phyloP scores from a whole-genome alignment of 2,888 invertebrate species.

The Lochmaea crataegi region DNA sequence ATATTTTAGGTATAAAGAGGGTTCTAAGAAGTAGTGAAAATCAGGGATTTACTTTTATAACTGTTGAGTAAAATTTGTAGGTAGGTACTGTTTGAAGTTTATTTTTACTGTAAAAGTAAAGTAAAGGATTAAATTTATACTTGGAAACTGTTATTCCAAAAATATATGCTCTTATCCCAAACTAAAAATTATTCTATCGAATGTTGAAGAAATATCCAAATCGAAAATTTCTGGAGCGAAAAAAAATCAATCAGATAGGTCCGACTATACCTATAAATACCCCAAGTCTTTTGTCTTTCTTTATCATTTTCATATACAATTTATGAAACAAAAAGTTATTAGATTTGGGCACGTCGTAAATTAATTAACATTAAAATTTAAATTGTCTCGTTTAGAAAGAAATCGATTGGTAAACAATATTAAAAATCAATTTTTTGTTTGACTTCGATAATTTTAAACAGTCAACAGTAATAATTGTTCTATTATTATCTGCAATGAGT shows the following conservation, averaged over 20 bases:
- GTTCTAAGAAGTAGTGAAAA: slow-evolving; percentile 21
- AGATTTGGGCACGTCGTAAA: no score
- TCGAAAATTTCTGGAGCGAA: no score
- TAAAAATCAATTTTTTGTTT: slow-evolving; percentile 22
- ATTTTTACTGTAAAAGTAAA: neutral
- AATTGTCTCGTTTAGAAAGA: no score
- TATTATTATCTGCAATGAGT: slow-evolving; percentile 14
- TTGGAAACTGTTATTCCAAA: no score
- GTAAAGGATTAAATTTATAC: neutral
- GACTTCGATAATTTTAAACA: slow-evolving; percentile 31
- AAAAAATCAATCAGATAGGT: no score
- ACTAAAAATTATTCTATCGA: neutral
- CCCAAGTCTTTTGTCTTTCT: no score
- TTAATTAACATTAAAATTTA: no score
- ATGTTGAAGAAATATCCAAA: no score
- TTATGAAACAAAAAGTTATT: no score
- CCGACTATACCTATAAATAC: no score
- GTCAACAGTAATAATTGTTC: slow-evolving; percentile 7
- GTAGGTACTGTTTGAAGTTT: neutral
- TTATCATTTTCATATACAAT: no score
- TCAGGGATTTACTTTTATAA: neutral
- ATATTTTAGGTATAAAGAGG: slow-evolving; percentile 25
- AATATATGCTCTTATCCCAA: no score
- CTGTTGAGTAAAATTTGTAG: neutral
- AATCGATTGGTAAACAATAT: neutral